These are phyloP conservation scores for Ophonus ardosiacus DNA, from an alignment of 2,888 invertebrate genomes.

Conservation along the genomic window DNA sequence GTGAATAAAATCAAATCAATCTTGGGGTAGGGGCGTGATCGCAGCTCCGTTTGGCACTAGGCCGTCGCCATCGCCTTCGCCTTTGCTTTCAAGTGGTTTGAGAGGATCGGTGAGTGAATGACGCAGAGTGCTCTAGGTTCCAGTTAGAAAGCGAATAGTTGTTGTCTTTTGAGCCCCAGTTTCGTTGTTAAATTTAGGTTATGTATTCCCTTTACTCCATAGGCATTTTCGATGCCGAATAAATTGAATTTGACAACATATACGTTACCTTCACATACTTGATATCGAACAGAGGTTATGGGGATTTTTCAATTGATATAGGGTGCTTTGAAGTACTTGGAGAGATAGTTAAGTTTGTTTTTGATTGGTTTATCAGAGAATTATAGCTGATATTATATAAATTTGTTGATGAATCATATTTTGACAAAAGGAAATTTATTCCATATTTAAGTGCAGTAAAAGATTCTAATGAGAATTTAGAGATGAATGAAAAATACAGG, in stretches of 20 bases:
- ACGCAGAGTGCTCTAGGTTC: slow-evolving; percentile 28
- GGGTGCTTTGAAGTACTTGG: neutral
- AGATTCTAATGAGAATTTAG: too few relatives aligned
- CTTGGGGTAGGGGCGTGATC: neutral
- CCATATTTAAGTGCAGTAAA: too few relatives aligned
- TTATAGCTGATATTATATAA: too few relatives aligned
- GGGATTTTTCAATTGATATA: neutral
- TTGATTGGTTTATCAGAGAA: too few relatives aligned
- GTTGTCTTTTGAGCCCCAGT: slow-evolving; percentile 34
- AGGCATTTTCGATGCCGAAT: slow-evolving; percentile 18
- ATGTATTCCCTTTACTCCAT: slow-evolving; percentile 22
- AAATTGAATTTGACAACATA: slow-evolving; percentile 21
- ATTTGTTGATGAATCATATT: too few relatives aligned
- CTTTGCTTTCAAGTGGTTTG: slow-evolving; percentile 25
- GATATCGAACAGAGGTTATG: neutral
- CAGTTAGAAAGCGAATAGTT: slow-evolving; percentile 37
- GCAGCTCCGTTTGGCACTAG: neutral
- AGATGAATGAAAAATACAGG: too few relatives aligned
- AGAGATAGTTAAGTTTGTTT: too few relatives aligned
- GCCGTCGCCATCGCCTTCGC: neutral
- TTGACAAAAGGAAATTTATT: too few relatives aligned
- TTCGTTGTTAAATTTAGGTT: slow-evolving; percentile 29
- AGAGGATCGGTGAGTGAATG: slow-evolving; percentile 33
- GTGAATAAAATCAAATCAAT: neutral
- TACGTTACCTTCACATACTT: slow-evolving; percentile 18